These are phyloP conservation scores for Salarias fasciatus DNA, from an alignment of 2,797 vertebrate species.

Conservation along the genomic window DNA sequence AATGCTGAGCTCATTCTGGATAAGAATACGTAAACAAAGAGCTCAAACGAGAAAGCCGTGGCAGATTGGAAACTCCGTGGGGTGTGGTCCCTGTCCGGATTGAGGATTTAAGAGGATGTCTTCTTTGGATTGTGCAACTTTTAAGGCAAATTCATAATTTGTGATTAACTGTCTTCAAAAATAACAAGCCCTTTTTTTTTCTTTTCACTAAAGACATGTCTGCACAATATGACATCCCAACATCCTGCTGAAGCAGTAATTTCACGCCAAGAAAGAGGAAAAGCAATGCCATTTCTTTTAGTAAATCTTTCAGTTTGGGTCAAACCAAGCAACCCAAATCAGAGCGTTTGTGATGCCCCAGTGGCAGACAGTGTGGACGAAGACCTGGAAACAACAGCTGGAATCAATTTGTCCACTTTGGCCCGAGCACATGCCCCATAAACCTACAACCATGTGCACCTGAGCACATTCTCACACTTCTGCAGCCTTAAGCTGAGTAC, in stretches of 20 bases:
- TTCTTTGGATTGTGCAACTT: not conserved
- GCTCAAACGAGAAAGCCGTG: not conserved
- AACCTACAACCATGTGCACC: conserved; percentile 35
- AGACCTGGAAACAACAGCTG: conserved; percentile 49
- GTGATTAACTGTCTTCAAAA: not conserved
- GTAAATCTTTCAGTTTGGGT: not conserved
- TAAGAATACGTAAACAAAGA: conserved; percentile 13
- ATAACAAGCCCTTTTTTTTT: not conserved
- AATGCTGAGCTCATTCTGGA: conserved; percentile 15
- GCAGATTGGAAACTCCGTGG: conserved; percentile 1
- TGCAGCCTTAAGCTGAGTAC: conserved; percentile 6
- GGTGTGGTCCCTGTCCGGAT: not conserved
- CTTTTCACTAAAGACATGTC: not conserved
- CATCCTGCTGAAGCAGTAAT: conserved; percentile 1
- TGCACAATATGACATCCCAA: not conserved
- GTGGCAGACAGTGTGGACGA: conserved; percentile 15
- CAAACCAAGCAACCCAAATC: not conserved
- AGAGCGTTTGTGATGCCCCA: conserved; percentile 1
- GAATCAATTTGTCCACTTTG: conserved; percentile 48
- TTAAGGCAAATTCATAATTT: not conserved
- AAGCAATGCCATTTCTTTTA: not conserved
- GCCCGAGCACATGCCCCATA: conserved; percentile 38
- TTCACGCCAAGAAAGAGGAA: not conserved
- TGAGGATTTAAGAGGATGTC: not conserved
- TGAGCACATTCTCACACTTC: conserved; percentile 47